Conservation (phyloP, 2,113 vertebrate genomes). For the Tachycineta bicolor region DNA sequence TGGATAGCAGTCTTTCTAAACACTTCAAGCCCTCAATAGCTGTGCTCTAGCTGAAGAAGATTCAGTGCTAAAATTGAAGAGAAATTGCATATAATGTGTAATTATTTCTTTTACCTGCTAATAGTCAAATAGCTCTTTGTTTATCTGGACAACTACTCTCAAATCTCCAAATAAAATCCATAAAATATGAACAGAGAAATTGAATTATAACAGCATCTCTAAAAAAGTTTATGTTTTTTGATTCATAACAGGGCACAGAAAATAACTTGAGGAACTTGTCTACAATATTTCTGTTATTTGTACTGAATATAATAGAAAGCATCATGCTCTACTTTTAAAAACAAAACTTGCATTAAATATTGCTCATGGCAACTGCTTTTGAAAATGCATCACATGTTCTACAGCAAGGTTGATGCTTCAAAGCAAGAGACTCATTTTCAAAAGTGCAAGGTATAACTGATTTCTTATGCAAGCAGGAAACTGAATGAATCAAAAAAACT, state of each 20-base stretch:
- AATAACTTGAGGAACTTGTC: not conserved
- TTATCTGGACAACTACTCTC: not conserved
- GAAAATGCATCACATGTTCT: not conserved
- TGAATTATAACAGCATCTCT: not conserved
- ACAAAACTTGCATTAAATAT: not conserved
- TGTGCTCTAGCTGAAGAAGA: not conserved
- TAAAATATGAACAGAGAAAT: not conserved
- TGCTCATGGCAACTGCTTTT: not conserved
- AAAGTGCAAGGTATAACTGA: not conserved
- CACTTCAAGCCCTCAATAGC: not conserved
- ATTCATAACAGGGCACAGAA: not conserved
- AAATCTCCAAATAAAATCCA: not conserved
- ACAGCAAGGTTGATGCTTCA: not conserved
- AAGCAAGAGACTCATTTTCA: not conserved
- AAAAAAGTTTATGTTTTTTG: not conserved
- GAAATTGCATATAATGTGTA: not conserved
- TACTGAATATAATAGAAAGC: not conserved
- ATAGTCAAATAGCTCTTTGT: not conserved
- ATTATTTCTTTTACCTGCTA: not conserved
- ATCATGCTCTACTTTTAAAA: not conserved
- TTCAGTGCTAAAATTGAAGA: not conserved
- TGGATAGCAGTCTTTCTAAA: not conserved
- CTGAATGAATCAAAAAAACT: not conserved
- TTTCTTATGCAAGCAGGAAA: not conserved
- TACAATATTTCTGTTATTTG: not conserved